phyloP scores from a whole-genome alignment of 2,797 vertebrate species.

The Urocyon cinereoargenteus region DNA sequence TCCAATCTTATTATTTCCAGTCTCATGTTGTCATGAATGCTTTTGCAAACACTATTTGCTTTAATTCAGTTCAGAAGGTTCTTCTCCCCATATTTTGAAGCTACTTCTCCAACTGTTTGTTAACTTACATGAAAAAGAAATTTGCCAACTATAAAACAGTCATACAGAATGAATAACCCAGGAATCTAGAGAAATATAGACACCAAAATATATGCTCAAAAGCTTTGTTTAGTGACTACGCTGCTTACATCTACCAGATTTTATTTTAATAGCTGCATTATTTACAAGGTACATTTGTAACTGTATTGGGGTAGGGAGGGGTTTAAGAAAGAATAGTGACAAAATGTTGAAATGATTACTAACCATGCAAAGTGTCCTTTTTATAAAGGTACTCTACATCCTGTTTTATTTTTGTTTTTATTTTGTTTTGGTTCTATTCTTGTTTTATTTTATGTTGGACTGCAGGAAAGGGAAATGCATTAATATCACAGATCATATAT shows the following conservation, averaged over 20 bases:
- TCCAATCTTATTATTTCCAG: background rate
- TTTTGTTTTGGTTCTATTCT: background rate
- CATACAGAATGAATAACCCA: background rate
- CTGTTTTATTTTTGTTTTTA: background rate
- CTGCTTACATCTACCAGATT: background rate
- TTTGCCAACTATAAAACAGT: background rate
- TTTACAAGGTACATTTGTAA: conserved; percentile 18
- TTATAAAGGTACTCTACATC: conserved; percentile 27
- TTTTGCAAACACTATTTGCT: background rate
- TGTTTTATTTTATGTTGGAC: conserved; percentile 16
- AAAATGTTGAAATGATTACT: conserved; percentile 38
- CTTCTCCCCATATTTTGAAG: background rate
- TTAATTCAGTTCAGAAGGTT: background rate
- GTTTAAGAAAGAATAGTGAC: background rate
- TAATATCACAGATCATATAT: background rate
- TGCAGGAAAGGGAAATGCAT: background rate
- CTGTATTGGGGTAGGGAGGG: background rate
- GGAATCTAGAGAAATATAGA: background rate
- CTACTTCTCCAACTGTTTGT: background rate
- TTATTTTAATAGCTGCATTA: background rate
- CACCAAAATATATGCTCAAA: background rate
- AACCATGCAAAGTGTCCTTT: conserved; percentile 13
- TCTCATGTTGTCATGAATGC: background rate
- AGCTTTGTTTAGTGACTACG: background rate
- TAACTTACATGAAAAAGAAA: background rate